Evolutionary conservation across 2,113 vertebrate species (phyloP).

Genomic region (Oncorhynchus gorbuscha): DNA sequence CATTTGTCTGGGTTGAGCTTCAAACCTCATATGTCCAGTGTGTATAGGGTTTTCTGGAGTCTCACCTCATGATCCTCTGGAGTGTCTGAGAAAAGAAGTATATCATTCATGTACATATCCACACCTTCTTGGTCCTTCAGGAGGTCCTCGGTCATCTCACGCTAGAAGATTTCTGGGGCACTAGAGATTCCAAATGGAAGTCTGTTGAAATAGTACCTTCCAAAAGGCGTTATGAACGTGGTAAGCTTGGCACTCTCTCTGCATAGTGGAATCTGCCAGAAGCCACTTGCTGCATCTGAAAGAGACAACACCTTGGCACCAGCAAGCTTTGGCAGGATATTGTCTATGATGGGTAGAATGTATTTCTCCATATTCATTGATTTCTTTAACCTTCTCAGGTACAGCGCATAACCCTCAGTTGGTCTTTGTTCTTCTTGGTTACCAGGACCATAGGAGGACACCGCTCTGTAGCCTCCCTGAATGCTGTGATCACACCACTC

Average conservation of each 20-base stretch:
- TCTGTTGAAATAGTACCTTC: too few species aligned
- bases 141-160: background rate
- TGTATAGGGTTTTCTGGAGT: background rate
- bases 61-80: background rate
- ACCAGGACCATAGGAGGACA: slow-evolving; percentile 21
- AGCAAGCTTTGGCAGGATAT: slow-evolving; percentile 20
- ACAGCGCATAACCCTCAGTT: slow-evolving; percentile 27
- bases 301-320: background rate
- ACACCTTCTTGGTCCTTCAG: background rate
- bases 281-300: slow-evolving; percentile 7
- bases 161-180: background rate
- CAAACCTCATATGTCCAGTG: background rate
- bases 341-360: slow-evolving; percentile 5
- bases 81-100: background rate
- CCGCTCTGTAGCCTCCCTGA: slow-evolving; percentile 30
- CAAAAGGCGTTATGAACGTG: background rate
- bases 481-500: slow-evolving; percentile 17
- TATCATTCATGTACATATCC: background rate
- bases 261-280: slow-evolving; percentile 15
- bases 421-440: slow-evolving; percentile 14
- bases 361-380: background rate
- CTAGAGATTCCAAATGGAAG: background rate
- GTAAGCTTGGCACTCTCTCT: background rate
- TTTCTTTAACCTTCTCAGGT: slow-evolving; percentile 22
- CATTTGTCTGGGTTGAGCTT: background rate